Conservation (phyloP, 2,888 invertebrate species). For the Drosophila dives region DNA sequence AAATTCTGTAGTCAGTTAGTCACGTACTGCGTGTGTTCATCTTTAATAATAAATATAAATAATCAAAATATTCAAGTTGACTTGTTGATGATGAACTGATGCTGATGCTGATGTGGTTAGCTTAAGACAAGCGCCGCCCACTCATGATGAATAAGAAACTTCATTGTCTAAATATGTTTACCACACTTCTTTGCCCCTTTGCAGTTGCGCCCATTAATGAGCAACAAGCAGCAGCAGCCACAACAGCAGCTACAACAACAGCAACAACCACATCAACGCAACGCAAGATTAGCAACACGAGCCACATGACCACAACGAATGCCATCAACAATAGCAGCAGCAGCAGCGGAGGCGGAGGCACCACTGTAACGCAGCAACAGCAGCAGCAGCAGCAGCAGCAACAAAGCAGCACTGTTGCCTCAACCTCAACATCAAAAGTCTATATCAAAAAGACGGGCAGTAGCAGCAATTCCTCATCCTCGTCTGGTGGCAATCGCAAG, state of each 20-base stretch:
- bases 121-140: conserved; percentile 45
- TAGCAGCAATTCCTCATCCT: conserved; percentile 71
- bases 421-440: conserved; percentile 70
- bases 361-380: conserved; percentile 55
- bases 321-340: conserved; percentile 53
- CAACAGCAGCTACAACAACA: conserved; percentile 21
- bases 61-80: conserved; percentile 22
- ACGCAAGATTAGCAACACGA: conserved; percentile 73
- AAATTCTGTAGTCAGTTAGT: conserved; percentile 49
- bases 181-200: conserved; percentile 48
- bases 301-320: conserved; percentile 74
- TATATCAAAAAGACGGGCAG: conserved; percentile 73
- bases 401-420: conserved; percentile 55
- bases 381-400: conserved; percentile 69
- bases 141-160: conserved; percentile 35
- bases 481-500: conserved; percentile 72
- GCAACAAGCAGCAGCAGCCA: conserved; percentile 35
- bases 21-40: conserved; percentile 60
- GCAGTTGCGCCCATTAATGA: conserved; percentile 82
- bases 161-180: conserved; percentile 43
- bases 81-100: conserved; percentile 17
- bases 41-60: conserved; percentile 58
- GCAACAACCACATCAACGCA: conserved; percentile 33
- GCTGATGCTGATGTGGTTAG: conserved; percentile 39
- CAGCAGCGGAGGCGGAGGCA: conserved; percentile 38